A percentile compares a stretch with the other conserved stretches of the same genome.
Conservation (phyloP, 2,888 invertebrate genomes). For the Drosophila kanekoi region DNA sequence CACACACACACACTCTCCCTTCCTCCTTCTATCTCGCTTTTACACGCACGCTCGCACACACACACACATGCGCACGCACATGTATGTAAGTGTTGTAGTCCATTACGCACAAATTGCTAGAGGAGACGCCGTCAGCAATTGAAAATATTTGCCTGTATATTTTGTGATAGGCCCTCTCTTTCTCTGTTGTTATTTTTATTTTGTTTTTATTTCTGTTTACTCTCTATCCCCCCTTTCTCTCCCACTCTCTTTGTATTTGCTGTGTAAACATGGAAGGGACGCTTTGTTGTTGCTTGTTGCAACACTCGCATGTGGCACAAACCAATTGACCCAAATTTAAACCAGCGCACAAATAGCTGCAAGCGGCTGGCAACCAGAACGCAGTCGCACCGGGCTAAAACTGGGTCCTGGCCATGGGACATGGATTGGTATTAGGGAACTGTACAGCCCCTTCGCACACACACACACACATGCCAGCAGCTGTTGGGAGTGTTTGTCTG, state of each 20-base stretch:
- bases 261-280: constrained; percentile 35
- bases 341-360: constrained; percentile 74
- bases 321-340: constrained; percentile 81
- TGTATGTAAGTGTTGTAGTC: constrained; percentile 37
- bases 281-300: constrained; percentile 42
- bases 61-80: background rate
- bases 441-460: background rate
- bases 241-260: constrained; percentile 12
- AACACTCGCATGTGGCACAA: constrained; percentile 61
- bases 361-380: constrained; percentile 62
- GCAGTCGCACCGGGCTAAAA: constrained; percentile 20
- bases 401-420: constrained; percentile 4
- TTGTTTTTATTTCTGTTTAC: constrained; percentile 21
- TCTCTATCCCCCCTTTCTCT: background rate
- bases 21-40: too few relatives aligned
- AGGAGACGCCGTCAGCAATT: constrained; percentile 52
- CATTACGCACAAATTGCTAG: constrained; percentile 69
- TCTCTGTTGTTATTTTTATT: constrained; percentile 8
- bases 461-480: constrained; percentile 7
- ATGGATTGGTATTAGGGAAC: constrained; percentile 7
- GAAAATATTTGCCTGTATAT: constrained; percentile 69
- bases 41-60: background rate
- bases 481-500: constrained; percentile 32
- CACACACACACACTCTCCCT: background rate
- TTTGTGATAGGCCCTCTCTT: constrained; percentile 37